phyloP scores from a whole-genome alignment of 2,888 invertebrate species.

The Helleia helle region DNA sequence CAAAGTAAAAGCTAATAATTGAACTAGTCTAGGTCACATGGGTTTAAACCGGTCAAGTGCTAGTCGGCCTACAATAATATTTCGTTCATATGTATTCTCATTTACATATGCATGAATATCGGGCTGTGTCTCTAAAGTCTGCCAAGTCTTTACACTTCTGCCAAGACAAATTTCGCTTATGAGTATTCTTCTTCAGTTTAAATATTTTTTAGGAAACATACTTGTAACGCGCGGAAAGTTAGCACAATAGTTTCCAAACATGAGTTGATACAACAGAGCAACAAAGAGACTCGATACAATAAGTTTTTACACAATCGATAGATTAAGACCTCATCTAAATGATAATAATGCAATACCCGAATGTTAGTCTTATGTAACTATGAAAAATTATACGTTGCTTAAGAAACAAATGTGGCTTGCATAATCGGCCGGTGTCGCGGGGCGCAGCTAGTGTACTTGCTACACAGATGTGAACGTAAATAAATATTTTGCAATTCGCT shows the following conservation, averaged over 20 bases:
- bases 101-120: no score
- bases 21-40: no score
- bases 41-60: no score
- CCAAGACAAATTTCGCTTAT: background rate
- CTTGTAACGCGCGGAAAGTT: background rate
- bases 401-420: constrained; percentile 27
- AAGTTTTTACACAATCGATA: background rate
- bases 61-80: no score
- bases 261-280: background rate
- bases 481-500: constrained; percentile 25
- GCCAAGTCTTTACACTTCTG: background rate
- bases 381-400: constrained; percentile 35
- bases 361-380: constrained; percentile 24
- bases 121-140: no score
- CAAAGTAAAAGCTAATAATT: no score
- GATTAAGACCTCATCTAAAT: constrained; percentile 12
- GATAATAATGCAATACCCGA: constrained; percentile 15
- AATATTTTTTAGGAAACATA: background rate
- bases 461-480: constrained; percentile 20
- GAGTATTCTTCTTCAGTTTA: background rate
- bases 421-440: constrained; percentile 21
- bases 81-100: no score
- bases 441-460: constrained; percentile 20
- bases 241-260: background rate
- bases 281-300: background rate